Evolutionary conservation across 92 coral and sea anemone genomes (phyloP).

Genomic region (Phymanthus crucifer): DNA sequence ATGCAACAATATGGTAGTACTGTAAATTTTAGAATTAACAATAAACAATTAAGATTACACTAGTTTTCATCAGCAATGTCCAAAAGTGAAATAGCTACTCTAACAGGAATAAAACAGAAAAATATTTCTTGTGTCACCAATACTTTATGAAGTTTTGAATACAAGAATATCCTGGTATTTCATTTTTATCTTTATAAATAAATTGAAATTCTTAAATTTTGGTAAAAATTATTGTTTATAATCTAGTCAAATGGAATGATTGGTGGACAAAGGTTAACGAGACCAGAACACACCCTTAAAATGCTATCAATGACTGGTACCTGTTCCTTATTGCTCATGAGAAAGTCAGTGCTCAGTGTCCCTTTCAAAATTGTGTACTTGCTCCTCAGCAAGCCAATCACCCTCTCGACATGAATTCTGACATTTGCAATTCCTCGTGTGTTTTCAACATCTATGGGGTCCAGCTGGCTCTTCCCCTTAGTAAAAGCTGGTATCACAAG

Average conservation of each 20-base stretch:
- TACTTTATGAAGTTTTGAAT: neutral
- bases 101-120: neutral
- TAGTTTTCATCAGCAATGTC: neutral
- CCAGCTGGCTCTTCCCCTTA: too few relatives aligned
- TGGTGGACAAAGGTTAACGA: too few relatives aligned
- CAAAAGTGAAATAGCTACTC: neutral
- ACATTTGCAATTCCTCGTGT: too few relatives aligned
- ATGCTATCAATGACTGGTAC: too few relatives aligned
- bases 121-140: neutral
- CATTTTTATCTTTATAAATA: neutral
- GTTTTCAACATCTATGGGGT: too few relatives aligned
- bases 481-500: too few relatives aligned
- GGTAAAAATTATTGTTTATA: neutral
- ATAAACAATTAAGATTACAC: neutral
- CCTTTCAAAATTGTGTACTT: too few relatives aligned
- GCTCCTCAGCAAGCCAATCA: too few relatives aligned
- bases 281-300: too few relatives aligned
- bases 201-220: neutral
- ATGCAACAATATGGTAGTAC: conserved; percentile 3
- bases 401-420: too few relatives aligned
- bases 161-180: neutral
- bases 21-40: neutral
- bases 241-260: neutral
- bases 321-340: too few relatives aligned
- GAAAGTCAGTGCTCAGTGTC: too few relatives aligned